Conservation (phyloP, 2,888 invertebrate species). For the Limnephilus rhombicus region DNA sequence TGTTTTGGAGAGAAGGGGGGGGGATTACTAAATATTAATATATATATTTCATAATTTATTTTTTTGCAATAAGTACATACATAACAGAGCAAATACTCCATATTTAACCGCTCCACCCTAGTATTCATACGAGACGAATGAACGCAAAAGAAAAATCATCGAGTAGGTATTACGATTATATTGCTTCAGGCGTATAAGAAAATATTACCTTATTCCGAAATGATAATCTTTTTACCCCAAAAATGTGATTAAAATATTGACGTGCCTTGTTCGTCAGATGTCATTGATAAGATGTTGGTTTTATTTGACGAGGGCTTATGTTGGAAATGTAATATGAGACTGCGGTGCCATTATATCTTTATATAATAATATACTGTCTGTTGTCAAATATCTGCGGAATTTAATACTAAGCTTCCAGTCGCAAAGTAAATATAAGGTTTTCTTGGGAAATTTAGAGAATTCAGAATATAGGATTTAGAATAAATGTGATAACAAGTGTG, state of each 20-base stretch:
- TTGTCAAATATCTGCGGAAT: conserved; percentile 30
- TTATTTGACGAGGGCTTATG: background rate
- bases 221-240: too few relatives aligned
- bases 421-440: conserved; percentile 11
- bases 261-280: background rate
- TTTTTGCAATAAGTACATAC: too few relatives aligned
- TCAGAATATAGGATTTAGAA: background rate
- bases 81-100: too few relatives aligned
- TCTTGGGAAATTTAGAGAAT: background rate
- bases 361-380: background rate
- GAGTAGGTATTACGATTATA: too few relatives aligned
- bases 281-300: background rate
- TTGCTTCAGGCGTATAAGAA: too few relatives aligned
- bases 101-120: too few relatives aligned
- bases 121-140: too few relatives aligned
- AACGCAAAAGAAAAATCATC: too few relatives aligned
- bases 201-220: too few relatives aligned
- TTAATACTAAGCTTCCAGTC: conserved; percentile 37
- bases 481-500: conserved; percentile 14
- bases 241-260: background rate
- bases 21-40: too few relatives aligned
- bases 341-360: background rate
- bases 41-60: too few relatives aligned
- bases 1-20: too few relatives aligned
- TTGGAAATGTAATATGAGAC: background rate